Percentiles rank a stretch among this genome's conserved stretches.
Conservation (phyloP, 1,140 invertebrate species). For the Drosophila pachea region DNA sequence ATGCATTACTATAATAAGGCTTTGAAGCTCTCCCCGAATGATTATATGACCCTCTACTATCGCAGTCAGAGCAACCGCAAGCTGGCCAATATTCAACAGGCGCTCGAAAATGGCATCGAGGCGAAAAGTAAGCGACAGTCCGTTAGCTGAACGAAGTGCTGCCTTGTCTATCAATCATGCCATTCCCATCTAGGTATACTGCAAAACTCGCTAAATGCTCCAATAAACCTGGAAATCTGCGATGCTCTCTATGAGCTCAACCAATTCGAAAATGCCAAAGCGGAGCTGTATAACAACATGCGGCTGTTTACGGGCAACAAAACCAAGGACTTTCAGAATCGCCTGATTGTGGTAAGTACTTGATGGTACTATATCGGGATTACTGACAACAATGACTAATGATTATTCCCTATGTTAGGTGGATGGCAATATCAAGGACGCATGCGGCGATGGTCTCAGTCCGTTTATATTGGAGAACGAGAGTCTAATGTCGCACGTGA, state of each 20-base stretch:
- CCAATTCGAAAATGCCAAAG: conserved; percentile 61
- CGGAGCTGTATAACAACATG: conserved; percentile 59
- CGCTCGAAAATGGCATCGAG: conserved; percentile 44
- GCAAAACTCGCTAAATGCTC: conserved; percentile 14
- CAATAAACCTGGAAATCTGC: conserved; percentile 60
- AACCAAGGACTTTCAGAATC: conserved; percentile 47
- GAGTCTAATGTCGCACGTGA: conserved; percentile 35
- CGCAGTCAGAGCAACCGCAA: conserved; percentile 60
- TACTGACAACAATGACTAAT: not conserved
- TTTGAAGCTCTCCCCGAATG: conserved; percentile 36
- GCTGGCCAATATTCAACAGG: conserved; percentile 43
- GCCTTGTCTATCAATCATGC: no score
- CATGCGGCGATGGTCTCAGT: conserved; percentile 54
- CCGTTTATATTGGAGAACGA: conserved; percentile 56
- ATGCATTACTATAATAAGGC: conserved; percentile 66
- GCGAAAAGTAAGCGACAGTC: conserved; percentile 47
- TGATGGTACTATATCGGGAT: no score
- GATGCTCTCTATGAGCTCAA: conserved; percentile 68
- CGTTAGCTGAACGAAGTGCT: no score
- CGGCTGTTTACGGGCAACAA: conserved; percentile 62
- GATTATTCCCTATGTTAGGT: conserved; percentile 31
- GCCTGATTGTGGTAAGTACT: conserved; percentile 55
- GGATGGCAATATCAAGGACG: conserved; percentile 60
- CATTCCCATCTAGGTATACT: no score
- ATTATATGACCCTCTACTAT: conserved; percentile 50